Conservation (phyloP, 2,888 invertebrate species). For the Tethea ocularis region DNA sequence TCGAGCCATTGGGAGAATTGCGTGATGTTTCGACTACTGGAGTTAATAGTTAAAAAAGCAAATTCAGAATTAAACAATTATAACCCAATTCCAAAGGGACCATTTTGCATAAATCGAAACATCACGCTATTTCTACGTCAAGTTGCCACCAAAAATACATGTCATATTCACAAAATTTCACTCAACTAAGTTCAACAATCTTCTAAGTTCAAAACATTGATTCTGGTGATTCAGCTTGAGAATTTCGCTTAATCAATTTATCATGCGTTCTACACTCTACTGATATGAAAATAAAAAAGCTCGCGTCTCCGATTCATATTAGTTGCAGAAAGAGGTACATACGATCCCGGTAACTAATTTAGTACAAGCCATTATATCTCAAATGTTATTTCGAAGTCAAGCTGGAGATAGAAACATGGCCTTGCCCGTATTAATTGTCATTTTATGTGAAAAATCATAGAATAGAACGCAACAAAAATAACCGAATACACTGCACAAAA, state of each 20-base stretch:
- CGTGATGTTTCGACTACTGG: not conserved
- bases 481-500: slow-evolving; percentile 49
- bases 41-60: not conserved
- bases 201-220: not conserved
- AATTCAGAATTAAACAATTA: not conserved
- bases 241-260: slow-evolving; percentile 4
- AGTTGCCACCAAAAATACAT: slow-evolving; percentile 6
- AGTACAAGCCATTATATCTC: not conserved
- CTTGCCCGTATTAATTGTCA: not conserved
- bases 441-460: slow-evolving; percentile 20
- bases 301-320: slow-evolving; percentile 10
- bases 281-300: slow-evolving; percentile 13
- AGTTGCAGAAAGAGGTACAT: slow-evolving; percentile 13
- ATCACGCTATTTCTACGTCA: slow-evolving; percentile 1
- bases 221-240: slow-evolving; percentile 9
- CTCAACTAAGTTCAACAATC: not conserved
- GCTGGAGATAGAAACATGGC: not conserved
- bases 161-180: slow-evolving; percentile 4
- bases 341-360: slow-evolving; percentile 4
- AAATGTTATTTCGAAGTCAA: not conserved
- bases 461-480: slow-evolving; percentile 49
- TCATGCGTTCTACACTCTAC: slow-evolving; percentile 13
- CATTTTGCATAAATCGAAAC: not conserved
- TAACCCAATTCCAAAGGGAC: not conserved
- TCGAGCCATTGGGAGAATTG: not conserved